Base-by-base conservation (phyloP, 2,888 invertebrate genomes). In the Tenthredo scrophulariae region DNA sequence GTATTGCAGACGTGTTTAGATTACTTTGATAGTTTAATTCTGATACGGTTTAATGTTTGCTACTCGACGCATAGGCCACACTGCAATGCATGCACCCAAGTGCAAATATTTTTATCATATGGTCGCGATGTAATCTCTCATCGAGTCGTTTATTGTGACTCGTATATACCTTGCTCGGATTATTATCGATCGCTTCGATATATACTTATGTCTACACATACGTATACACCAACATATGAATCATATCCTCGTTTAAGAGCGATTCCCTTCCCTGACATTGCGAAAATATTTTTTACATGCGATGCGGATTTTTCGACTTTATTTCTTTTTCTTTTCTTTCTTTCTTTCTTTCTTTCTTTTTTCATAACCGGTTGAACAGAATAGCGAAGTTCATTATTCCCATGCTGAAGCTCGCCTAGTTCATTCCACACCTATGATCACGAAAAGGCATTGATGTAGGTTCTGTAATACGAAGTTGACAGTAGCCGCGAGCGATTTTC, bases 1-100 rank as follows among this genome's bases (percentile, higher is more conserved):
- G 87, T 87, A 87, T 67, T 85, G 85, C 88, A 88, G 88, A 87
- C 88, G 86, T 85, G 86, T 84, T 85, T 86, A 86, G 88, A 87
- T 87, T 85, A 87, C 87, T 62, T 85, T 86, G 86, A 86, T 87
- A 88, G 88, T 87, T 88, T 88, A 87, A 88, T 87, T 87, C 85
- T 86, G 86, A 88, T 86, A 87, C 84, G 85, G 65, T 50, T 46
- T 46, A 46, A 26, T 70, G 79, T 80, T 83, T 83, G 83, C 83
- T 67, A 46, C 67, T 1, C 50, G 37, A 67, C 46, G 43, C 37
- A 58, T 58, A 37, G 75, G 37, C 43, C 54, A 77, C 50, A 37
- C 77, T 2, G 29, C 54, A 54, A 54, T 37, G 37, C 37, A 37
- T 37, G 0, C 37, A 37, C 0, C 37, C 33, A 33, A 29, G 62